A percentile compares a stretch with the other conserved stretches of the same genome.
phyloP scores from a whole-genome alignment of 2,888 invertebrate genomes.

The Ditula angustiorana region DNA sequence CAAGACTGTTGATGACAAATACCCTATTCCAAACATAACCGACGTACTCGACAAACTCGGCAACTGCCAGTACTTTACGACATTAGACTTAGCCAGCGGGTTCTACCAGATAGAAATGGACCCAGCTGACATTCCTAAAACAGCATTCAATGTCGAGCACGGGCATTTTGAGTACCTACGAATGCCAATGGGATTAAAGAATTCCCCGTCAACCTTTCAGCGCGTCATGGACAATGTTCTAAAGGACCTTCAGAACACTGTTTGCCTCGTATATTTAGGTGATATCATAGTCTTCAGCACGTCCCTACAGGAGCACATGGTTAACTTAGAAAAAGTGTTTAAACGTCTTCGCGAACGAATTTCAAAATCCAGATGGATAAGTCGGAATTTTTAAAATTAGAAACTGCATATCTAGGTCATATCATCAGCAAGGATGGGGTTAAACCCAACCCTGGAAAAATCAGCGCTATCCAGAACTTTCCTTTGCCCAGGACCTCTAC shows the following conservation, averaged over 20 bases:
- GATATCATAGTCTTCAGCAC: constrained; percentile 41
- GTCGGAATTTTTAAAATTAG: too few species aligned
- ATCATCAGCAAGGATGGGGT: too few species aligned
- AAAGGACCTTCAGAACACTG: constrained; percentile 25
- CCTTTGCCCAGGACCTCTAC: too few species aligned
- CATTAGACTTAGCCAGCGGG: constrained; percentile 12
- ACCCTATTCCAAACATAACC: neutral
- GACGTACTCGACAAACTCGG: constrained; percentile 8
- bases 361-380: constrained; percentile 32
- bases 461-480: too few species aligned
- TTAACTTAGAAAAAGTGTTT: constrained; percentile 20
- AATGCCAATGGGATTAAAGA: constrained; percentile 9
- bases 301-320: constrained; percentile 30
- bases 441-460: too few species aligned
- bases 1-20: constrained; percentile 4
- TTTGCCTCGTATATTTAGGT: constrained; percentile 43
- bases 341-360: constrained; percentile 7
- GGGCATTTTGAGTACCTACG: constrained; percentile 15
- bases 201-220: constrained; percentile 44
- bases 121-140: neutral
- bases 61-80: constrained; percentile 15
- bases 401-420: too few species aligned
- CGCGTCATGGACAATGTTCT: constrained; percentile 43
- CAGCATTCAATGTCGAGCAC: constrained; percentile 7
- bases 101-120: neutral